Conservation (phyloP, 2,888 invertebrate species). For the Gymnosoma rotundatum region DNA sequence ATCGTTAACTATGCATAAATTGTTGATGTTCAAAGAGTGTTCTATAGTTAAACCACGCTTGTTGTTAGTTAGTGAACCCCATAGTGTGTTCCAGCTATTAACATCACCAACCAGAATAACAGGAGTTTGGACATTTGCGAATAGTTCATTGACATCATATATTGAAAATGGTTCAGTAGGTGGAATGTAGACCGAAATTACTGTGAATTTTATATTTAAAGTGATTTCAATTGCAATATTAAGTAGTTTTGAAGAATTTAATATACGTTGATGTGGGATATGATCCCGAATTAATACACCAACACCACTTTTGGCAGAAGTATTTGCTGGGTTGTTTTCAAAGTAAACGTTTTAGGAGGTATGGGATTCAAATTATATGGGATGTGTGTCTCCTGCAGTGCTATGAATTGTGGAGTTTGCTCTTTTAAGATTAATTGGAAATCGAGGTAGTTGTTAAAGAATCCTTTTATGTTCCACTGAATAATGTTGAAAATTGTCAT, state of each 20-base stretch:
- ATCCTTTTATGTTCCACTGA: no score
- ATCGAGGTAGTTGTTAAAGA: background rate
- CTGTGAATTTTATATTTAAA: background rate
- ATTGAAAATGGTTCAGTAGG: background rate
- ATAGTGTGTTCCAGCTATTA: no score
- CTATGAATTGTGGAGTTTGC: background rate
- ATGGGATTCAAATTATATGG: no score
- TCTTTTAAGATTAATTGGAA: background rate
- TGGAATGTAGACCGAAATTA: background rate
- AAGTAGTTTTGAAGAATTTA: background rate
- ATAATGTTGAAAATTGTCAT: no score
- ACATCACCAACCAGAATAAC: no score
- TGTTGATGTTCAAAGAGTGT: slow-evolving; percentile 4
- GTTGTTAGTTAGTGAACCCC: no score
- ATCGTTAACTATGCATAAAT: slow-evolving; percentile 15
- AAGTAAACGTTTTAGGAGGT: no score
- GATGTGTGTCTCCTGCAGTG: no score
- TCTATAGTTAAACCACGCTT: background rate
- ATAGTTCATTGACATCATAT: no score
- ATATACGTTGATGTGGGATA: background rate
- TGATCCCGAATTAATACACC: background rate
- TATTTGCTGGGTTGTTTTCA: no score
- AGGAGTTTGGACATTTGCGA: no score
- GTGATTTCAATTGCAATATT: slow-evolving; percentile 11
- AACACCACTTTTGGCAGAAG: no score